Base-by-base conservation (phyloP, 2,888 invertebrate species). In the Thecocarcelia acutangulata region DNA sequence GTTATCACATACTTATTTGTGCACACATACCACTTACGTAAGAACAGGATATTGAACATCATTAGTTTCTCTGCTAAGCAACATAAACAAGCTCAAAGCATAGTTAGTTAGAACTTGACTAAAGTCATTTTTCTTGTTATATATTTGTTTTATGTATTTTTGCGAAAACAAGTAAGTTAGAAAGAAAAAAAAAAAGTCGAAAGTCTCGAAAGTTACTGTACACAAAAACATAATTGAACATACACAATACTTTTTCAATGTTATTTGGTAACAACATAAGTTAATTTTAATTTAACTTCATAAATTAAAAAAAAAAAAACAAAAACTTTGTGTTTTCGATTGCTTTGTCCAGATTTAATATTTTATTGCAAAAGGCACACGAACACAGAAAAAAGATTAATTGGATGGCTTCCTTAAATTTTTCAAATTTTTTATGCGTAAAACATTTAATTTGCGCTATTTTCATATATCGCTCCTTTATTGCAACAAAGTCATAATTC, bases 231-330 rank as follows among this genome's bases (percentile, higher is more conserved):
- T 40, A 77, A 70, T 80, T 50, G 66, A 44, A 15, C 58, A 61
- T 42, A 69, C 17, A 61, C 52, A 56, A 61, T 76, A 40, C 48
- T 54, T 28, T 66, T 80, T 64, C 75, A 80, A 75, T 69, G 56
- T 70, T 58, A 78, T 75, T 79, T 80, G 9, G 42, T 48, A 79
- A 70, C 73, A 64, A 56, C 80, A 82, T 84, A 85, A 83, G 80
- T 84, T 83, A 82, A 80, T 79, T 84, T 84, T 85, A 84, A 83
- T 84, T 83, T 84, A 70, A 83, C 80, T 84, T 84, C 83, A 84
- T 84, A 85, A 84, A 84, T 84, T 33, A 8, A 33, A 33, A 5
- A 24, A 33, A 33, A 33, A 33, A 33, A 33, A 8, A 33, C 3
- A 33, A 33, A 8, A 33, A 6, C 33, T 33, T 33, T 33, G 33